These are phyloP conservation scores for Oryzias sinensis DNA, from an alignment of 2,797 vertebrate species.

Conservation along the genomic window DNA sequence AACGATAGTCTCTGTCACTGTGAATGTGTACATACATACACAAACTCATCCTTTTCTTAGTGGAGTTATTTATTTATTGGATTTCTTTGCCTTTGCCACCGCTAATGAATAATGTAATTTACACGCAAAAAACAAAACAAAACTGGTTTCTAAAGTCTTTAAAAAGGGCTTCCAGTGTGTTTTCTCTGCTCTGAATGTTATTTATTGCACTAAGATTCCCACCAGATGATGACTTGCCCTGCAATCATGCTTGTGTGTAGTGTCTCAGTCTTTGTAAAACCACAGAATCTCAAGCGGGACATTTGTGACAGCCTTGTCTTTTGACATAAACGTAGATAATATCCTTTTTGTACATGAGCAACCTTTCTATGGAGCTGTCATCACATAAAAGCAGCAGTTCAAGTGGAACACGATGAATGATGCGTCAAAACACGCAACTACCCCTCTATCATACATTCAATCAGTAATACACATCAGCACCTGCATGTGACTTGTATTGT, in stretches of 20 bases:
- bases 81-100: no score
- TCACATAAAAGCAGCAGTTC: not conserved
- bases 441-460: not conserved
- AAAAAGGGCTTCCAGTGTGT: no score
- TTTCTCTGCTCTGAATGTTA: no score
- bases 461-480: not conserved
- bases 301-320: slow-evolving; percentile 7
- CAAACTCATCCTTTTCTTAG: no score
- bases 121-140: no score
- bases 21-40: no score
- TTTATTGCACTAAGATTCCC: no score
- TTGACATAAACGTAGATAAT: slow-evolving; percentile 31
- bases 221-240: not conserved
- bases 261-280: not conserved
- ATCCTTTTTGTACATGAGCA: not conserved
- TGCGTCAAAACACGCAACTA: not conserved
- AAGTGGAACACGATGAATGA: slow-evolving; percentile 16
- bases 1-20: not conserved
- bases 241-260: not conserved
- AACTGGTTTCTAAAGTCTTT: no score
- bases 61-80: no score
- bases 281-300: slow-evolving; percentile 6
- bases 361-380: slow-evolving; percentile 19
- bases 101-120: no score
- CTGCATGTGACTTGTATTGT: slow-evolving; percentile 6